A percentile compares a stretch with the other conserved stretches of the same genome.
Evolutionary conservation across 2,888 invertebrate species (phyloP).

Genomic region (Bombylius major): DNA sequence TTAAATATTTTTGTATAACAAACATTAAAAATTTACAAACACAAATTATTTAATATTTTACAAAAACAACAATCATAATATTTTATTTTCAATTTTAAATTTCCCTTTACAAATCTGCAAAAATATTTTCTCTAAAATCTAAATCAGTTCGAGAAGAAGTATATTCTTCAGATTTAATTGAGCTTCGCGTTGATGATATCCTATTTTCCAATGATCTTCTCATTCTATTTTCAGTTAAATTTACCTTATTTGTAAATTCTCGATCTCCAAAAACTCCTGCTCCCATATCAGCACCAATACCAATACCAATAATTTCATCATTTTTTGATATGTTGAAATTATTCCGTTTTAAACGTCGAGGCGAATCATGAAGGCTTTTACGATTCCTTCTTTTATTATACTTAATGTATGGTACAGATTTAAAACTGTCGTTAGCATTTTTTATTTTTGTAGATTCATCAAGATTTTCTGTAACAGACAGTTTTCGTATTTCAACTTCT

Average conservation of each 20-base stretch:
- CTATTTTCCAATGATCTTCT: constrained; percentile 27
- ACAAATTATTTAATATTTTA: no score
- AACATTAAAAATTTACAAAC: no score
- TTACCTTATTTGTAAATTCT: constrained; percentile 24
- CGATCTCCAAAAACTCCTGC: constrained; percentile 1
- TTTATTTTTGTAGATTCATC: no score
- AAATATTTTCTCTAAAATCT: constrained; percentile 35
- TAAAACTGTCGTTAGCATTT: no score
- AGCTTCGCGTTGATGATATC: constrained; percentile 28
- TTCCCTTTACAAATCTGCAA: constrained; percentile 29
- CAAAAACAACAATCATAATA: no score
- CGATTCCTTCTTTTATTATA: constrained; percentile 13
- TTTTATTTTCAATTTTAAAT: no score
- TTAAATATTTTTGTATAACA: no score
- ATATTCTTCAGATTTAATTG: constrained; percentile 33
- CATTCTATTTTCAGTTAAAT: constrained; percentile 33
- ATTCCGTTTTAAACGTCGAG: constrained; percentile 24
- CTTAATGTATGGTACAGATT: no score
- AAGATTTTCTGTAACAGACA: no score
- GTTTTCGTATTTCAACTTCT: no score
- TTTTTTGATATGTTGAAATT: constrained; percentile 18
- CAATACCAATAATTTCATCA: constrained; percentile 5
- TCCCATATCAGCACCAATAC: background rate
- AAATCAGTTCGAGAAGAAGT: constrained; percentile 18
- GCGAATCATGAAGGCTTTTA: constrained; percentile 24